Evolutionary conservation across 2,797 vertebrate species (phyloP).

Genomic region (Alca torda): DNA sequence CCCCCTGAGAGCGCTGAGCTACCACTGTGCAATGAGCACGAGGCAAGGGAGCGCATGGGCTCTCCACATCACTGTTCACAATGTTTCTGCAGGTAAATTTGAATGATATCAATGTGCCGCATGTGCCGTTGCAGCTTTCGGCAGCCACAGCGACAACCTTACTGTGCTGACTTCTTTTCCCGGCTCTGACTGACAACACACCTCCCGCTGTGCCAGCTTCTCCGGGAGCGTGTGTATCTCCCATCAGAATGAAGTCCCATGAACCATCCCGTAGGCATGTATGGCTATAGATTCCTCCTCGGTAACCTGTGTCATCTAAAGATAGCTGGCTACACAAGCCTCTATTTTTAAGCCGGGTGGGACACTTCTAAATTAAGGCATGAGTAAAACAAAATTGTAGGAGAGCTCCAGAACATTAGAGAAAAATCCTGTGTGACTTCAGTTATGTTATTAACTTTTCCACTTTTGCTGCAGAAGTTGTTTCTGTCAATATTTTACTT

Average conservation of each 20-base stretch:
- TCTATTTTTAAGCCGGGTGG: slow-evolving; percentile 38
- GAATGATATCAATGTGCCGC: neutral
- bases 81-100: neutral
- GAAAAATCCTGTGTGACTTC: slow-evolving; percentile 49
- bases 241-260: neutral
- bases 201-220: neutral
- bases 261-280: neutral
- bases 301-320: slow-evolving; percentile 42
- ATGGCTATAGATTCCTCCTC: neutral
- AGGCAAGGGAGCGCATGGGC: neutral
- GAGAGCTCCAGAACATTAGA: slow-evolving; percentile 50
- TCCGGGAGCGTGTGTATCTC: neutral
- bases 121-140: accelerated
- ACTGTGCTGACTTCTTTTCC: neutral
- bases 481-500: slow-evolving; percentile 76
- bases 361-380: slow-evolving; percentile 44
- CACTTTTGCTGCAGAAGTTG: slow-evolving; percentile 68
- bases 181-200: neutral
- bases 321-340: slow-evolving; percentile 28
- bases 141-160: neutral
- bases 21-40: accelerated
- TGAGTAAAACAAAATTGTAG: slow-evolving; percentile 47
- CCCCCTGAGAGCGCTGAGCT: neutral
- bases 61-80: neutral
- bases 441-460: slow-evolving; percentile 64